Evolutionary conservation across 2,888 invertebrate species (phyloP), one percentile per base, ranked within the genome.

Genomic region (Pseudanteris insignis): DNA sequence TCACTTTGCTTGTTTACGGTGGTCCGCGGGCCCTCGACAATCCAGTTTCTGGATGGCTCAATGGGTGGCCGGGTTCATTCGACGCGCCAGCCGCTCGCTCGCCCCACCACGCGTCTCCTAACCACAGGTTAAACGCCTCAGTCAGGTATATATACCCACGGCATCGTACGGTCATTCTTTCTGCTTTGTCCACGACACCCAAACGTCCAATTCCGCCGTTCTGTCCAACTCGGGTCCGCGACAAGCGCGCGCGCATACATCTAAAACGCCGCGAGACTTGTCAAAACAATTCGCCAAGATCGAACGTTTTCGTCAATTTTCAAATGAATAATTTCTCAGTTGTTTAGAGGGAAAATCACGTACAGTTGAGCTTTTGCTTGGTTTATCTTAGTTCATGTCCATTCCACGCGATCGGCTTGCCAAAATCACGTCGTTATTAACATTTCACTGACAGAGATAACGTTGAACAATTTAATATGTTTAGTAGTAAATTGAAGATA

Each of bases 31-130:
- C 54, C 48, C 59, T 63, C 51, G 59, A 60, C 63, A 63, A 63
- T 63, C 63, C 63, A 63, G 63, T 63, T 63, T 63, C 63, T 59
- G 63, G 63, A 63, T 55, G 63, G 63, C 63, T 63, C 63, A 63
- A 63, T 63, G 63, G 63, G 63, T 59, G 63, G 63, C 63, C 63
- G 50, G 46, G 46, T 46, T 63, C 50, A 29, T 37, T 59, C 53
- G 46, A 30, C 50, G 48, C 44, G 38, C 50, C 55, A 29, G 48
- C 37, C 29, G 25, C n/a, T 26, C 41, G 15, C 12, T 29, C 40
- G 24, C 51, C 36, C 47, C 55, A 11, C 44, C 50, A 38, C n/a
- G 33, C 12, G 30, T 7, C 15, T 34, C 26, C 30, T 46, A 59
- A 58, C 58, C 54, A 29, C 63, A 54, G 54, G 63, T 59, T 63